Evolutionary conservation across 2,888 invertebrate genomes (phyloP), one percentile per base, ranked within the genome.

Genomic region (Agriopis marginaria): DNA sequence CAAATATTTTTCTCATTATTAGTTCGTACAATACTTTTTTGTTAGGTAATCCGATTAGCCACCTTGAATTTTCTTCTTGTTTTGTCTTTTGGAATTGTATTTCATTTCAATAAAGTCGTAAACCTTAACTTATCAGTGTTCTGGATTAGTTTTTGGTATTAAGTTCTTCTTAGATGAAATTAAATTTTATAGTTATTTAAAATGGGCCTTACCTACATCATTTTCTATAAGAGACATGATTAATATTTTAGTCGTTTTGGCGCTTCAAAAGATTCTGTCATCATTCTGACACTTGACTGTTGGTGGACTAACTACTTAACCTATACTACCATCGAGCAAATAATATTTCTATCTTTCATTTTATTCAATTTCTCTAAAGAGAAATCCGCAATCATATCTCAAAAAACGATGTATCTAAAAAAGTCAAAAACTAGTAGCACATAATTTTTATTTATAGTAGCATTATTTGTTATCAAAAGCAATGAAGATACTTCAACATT

Each of bases 401-500:
- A 11, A 23, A 39, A 64, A 63, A 49, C 17, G 1, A 49, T 50
- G n/a, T 39, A 54, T 42, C 50, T 7, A 1, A 11, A 49, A 49
- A 68, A 50, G 17, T 11, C 39, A 32, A 66, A 68, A 65, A 70
- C 61, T 63, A 65, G 69, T 71, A 64, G 63, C 73, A 45, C 68
- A 69, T 66, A 71, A 72, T 66, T 66, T 69, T 64, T 71, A 71
- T 75, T 75, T 75, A 67, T 71, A 60, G 71, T 70, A 76, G 68
- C 74, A 63, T 73, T 75, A 74, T 76, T 75, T 74, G 73, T 78
- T 77, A 79, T 79, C 77, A 74, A 86, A 84, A 77, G 85, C 86
- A 85, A 86, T 86, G 84, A 84, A 86, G 82, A 83, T 84, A 88
- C 83, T 81, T 84, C 81, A 84, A 85, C 62, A 66, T 67, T 71